A percentile compares a stretch with the other conserved stretches of the same genome.
Conservation (phyloP, 2,888 invertebrate genomes). For the Archips xylosteana region DNA sequence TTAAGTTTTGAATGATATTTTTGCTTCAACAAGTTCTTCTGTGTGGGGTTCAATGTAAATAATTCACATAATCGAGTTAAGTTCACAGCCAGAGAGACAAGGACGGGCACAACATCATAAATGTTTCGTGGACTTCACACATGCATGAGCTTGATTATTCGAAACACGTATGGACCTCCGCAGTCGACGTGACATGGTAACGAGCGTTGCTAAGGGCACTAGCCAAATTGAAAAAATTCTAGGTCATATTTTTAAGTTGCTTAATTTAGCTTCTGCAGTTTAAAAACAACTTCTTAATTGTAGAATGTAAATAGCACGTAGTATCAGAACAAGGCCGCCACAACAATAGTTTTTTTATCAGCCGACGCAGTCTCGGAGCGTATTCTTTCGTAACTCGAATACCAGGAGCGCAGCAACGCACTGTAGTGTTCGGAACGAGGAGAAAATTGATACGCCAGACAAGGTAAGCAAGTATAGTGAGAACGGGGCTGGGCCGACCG, state of each 20-base stretch:
- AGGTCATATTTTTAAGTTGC: neutral
- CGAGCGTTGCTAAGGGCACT: conserved; percentile 26
- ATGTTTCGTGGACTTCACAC: conserved; percentile 29
- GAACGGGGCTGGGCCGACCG: conserved; percentile 49
- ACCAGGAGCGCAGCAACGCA: conserved; percentile 76
- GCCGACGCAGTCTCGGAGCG: conserved; percentile 67
- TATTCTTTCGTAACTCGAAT: conserved; percentile 82
- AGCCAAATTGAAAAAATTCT: conserved; percentile 21
- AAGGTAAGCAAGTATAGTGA: conserved; percentile 74
- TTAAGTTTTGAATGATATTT: neutral
- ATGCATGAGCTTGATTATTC: conserved; percentile 28
- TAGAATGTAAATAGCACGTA: conserved; percentile 28
- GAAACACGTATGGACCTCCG: conserved; percentile 39
- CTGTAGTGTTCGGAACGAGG: conserved; percentile 58
- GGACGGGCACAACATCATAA: conserved; percentile 28
- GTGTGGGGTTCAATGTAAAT: conserved; percentile 20
- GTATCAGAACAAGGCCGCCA: conserved; percentile 31
- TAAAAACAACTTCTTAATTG: conserved; percentile 5
- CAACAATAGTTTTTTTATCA: conserved; percentile 46
- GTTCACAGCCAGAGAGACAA: conserved; percentile 18
- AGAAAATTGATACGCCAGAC: conserved; percentile 76
- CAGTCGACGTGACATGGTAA: conserved; percentile 28
- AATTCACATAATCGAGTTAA: conserved; percentile 37
- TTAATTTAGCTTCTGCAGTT: neutral
- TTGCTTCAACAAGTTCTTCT: neutral